phyloP scores from a whole-genome alignment of 1,140 invertebrate genomes.

The Drosophila miranda region DNA sequence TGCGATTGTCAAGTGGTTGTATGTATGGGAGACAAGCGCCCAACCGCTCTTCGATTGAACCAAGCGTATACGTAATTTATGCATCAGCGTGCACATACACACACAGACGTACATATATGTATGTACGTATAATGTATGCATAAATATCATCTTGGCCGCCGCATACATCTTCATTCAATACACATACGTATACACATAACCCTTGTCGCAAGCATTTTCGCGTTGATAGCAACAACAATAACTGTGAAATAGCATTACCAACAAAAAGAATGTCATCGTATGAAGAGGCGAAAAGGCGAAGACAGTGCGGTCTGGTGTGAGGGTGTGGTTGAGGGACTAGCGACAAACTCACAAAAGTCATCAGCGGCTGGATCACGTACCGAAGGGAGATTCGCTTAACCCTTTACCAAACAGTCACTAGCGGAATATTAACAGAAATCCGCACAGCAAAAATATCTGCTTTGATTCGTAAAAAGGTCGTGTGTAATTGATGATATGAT shows the following conservation, averaged over 20 bases:
- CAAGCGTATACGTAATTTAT: constrained; percentile 72
- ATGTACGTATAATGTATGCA: constrained; percentile 22
- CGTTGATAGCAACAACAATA: constrained; percentile 51
- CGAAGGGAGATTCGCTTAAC: too few species aligned
- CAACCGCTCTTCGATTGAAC: constrained; percentile 51
- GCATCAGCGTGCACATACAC: constrained; percentile 45
- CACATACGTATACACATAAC: constrained; percentile 18
- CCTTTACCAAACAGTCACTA: too few species aligned
- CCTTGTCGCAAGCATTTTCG: constrained; percentile 43
- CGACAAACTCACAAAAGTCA: constrained; percentile 1
- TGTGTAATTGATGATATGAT: too few species aligned
- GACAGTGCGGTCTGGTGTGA: not conserved
- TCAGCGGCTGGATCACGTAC: too few species aligned
- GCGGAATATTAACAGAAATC: too few species aligned
- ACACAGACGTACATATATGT: not conserved
- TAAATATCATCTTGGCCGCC: constrained; percentile 39
- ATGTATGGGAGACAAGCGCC: constrained; percentile 21
- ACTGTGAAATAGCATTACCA: constrained; percentile 59
- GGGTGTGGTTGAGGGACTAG: constrained; percentile 4
- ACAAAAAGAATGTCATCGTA: constrained; percentile 22
- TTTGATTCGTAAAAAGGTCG: too few species aligned
- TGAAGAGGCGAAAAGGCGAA: constrained; percentile 1
- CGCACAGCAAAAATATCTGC: too few species aligned
- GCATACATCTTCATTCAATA: constrained; percentile 67
- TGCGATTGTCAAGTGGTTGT: constrained; percentile 66